Conservation (phyloP, 1,140 invertebrate genomes). For the Mamestra configurata region DNA sequence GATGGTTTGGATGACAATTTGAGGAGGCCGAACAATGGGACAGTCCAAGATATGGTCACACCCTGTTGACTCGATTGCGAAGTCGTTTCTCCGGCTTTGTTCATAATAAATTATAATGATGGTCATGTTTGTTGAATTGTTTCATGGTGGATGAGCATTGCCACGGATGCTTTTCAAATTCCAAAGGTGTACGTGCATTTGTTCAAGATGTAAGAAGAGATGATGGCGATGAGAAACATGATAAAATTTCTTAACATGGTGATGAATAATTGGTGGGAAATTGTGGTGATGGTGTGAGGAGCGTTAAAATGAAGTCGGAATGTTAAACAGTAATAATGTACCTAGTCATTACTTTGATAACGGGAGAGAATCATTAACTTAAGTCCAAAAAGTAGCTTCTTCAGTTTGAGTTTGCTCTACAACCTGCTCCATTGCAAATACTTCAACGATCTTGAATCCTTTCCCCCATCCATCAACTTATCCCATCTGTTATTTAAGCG, state of each 20-base stretch:
- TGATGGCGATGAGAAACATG: conserved; percentile 14
- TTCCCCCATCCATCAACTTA: no score
- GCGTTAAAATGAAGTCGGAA: conserved; percentile 10
- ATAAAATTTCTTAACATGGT: conserved; percentile 28
- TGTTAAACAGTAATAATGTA: conserved; percentile 14
- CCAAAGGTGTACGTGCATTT: conserved; percentile 41
- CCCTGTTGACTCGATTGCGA: conserved; percentile 78
- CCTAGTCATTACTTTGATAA: background rate
- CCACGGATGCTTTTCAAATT: conserved; percentile 62
- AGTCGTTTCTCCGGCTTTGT: conserved; percentile 78
- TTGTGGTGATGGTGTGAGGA: background rate
- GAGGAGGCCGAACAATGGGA: conserved; percentile 74
- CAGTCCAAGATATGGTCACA: conserved; percentile 74
- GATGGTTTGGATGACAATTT: conserved; percentile 75
- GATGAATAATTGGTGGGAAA: conserved; percentile 39
- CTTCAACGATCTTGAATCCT: background rate
- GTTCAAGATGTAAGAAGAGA: conserved; percentile 27
- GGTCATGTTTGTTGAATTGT: conserved; percentile 74
- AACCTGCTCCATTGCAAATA: background rate
- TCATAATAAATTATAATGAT: conserved; percentile 77
- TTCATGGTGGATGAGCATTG: conserved; percentile 72
- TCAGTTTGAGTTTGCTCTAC: background rate
- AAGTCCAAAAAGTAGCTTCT: background rate
- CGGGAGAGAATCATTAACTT: background rate
- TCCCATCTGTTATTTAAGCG: background rate